These are phyloP conservation scores for Kobus ellipsiprymnus DNA, from an alignment of 2,113 vertebrate genomes.

Conservation along the genomic window DNA sequence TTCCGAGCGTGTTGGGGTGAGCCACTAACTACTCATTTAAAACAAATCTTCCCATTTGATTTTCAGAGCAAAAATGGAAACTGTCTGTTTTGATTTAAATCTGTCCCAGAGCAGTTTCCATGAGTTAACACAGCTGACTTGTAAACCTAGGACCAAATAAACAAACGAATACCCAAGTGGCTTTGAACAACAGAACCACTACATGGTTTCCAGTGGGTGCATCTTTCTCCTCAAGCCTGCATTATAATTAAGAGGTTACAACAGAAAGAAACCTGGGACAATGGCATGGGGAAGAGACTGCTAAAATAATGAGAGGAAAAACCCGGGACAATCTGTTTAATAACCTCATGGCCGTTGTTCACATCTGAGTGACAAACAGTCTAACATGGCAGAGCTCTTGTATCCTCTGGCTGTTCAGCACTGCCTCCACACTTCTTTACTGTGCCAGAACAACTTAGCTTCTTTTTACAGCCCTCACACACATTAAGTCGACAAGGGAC, in stretches of 20 bases:
- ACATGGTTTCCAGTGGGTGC: conserved; percentile 67
- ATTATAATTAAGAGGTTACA: conserved; percentile 70
- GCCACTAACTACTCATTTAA: conserved; percentile 75
- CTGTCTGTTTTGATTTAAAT: conserved; percentile 83
- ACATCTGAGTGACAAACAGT: conserved; percentile 79
- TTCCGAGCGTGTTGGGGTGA: conserved; percentile 70
- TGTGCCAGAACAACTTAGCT: conserved; percentile 80
- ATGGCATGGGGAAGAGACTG: conserved; percentile 48
- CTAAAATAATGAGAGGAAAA: conserved; percentile 76
- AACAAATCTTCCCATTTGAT: conserved; percentile 77
- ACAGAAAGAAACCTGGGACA: conserved; percentile 52
- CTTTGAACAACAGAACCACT: conserved; percentile 63
- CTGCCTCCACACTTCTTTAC: conserved; percentile 74
- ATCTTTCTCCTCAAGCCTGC: conserved; percentile 39
- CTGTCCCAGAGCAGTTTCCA: conserved; percentile 81
- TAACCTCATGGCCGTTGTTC: conserved; percentile 76
- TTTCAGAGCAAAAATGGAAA: conserved; percentile 82
- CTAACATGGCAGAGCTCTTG: conserved; percentile 64
- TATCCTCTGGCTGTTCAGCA: conserved; percentile 79
- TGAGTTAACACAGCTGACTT: conserved; percentile 78
- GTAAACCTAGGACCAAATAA: conserved; percentile 75
- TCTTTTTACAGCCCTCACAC: conserved; percentile 76
- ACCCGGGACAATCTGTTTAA: conserved; percentile 71
- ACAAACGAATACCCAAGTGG: conserved; percentile 71
- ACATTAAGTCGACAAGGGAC: conserved; percentile 77